phyloP scores from a whole-genome alignment of 2,888 invertebrate genomes.

The Ariolimax columbianus region DNA sequence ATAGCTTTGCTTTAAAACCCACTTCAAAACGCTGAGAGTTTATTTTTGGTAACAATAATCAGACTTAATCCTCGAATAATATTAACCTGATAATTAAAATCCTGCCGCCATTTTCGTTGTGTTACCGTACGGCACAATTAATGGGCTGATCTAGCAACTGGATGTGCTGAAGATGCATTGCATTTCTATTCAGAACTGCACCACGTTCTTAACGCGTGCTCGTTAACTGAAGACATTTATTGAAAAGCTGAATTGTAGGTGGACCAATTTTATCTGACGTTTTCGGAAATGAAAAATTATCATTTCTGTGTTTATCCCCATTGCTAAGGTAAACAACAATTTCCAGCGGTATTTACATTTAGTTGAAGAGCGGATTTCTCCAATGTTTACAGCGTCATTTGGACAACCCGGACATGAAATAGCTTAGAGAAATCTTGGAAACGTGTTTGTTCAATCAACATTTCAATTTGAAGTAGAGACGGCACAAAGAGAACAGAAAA shows the following conservation, averaged over 20 bases:
- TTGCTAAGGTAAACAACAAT: neutral
- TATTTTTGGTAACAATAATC: too few relatives aligned
- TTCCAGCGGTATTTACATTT: neutral
- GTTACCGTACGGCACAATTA: too few relatives aligned
- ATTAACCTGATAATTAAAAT: neutral
- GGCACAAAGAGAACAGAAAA: neutral
- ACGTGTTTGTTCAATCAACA: neutral
- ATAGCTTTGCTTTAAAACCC: too few relatives aligned
- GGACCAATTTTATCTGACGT: constrained; percentile 4
- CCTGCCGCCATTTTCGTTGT: neutral
- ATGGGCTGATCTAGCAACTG: neutral
- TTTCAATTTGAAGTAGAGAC: neutral
- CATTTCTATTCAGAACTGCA: neutral
- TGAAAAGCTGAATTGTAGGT: neutral
- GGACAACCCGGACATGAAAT: neutral
- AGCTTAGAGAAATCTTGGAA: neutral
- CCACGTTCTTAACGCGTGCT: too few relatives aligned
- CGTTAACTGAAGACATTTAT: neutral
- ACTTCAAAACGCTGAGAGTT: too few relatives aligned
- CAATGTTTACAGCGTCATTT: neutral
- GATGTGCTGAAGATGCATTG: neutral
- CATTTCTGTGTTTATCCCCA: too few relatives aligned
- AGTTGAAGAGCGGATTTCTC: neutral
- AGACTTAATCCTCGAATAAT: neutral
- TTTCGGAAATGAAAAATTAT: too few relatives aligned